Evolutionary conservation across 2,113 vertebrate genomes (phyloP), one percentile per base, ranked within the genome.

Genomic region (Tetrao urogallus): DNA sequence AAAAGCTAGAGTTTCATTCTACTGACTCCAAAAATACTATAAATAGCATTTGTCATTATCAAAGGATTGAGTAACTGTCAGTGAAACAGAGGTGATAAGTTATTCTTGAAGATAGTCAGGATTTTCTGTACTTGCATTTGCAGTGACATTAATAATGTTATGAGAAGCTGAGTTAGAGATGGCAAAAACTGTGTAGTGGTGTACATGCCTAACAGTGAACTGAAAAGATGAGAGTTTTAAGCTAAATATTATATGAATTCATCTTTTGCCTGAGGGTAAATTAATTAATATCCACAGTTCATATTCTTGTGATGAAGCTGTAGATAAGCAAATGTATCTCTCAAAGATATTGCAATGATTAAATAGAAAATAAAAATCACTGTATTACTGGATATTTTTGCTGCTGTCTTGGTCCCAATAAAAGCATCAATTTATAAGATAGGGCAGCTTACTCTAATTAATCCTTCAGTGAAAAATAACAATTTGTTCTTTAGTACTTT

Each of bases 281-380:
- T 84, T 71, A 88, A 86, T 71, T 67, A 88, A 50, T 78, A 93
- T 69, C 32, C 16, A 48, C 28, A 77, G 18, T 63, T 90, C 32
- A 66, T 77, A 88, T 67, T 71, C 38, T 81, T 8, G n/a, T 77
- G 30, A n/a, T 90, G 57, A 72, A 83, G 14, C 15, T 72, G 30
- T 69, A 92, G 38, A 83, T 86, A 88, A 88, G 86, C 32, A 84
- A 60, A 90, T 40, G 32, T 64, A 57, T 82, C 52, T 86, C 42
- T 25, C 28, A 86, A 71, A 83, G 38, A 32, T 18, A 52, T 22
- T 70, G 19, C 11, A 60, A 16, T 64, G 38, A 78, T 90, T 81
- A 88, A 86, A 64, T 22, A 64, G 17, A 54, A 47, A 67, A 78
- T 65, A 64, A 34, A 85, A 77, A 19, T 45, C 8, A 0, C 8